Conservation (phyloP, 2,113 vertebrate species). For the Pelodiscus sinensis region DNA sequence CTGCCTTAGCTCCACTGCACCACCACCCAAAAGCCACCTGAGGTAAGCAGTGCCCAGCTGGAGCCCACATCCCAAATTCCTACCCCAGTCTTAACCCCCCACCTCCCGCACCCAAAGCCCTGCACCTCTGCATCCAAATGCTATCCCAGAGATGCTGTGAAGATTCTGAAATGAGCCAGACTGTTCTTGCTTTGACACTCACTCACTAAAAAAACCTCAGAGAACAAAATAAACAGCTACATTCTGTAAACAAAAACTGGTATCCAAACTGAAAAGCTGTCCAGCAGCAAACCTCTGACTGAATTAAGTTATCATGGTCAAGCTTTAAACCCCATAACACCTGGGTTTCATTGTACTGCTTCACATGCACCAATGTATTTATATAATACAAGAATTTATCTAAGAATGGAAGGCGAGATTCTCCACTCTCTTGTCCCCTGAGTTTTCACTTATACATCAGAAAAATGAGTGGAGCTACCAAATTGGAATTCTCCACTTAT, state of each 20-base stretch:
- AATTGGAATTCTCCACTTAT: slow-evolving; percentile 1
- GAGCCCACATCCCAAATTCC: too few species aligned
- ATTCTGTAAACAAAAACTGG: neutral
- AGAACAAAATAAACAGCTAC: neutral
- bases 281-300: neutral
- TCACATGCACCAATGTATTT: neutral
- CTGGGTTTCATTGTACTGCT: neutral
- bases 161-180: neutral
- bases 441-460: neutral
- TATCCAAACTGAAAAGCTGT: neutral
- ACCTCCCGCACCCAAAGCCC: too few species aligned
- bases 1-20: too few species aligned
- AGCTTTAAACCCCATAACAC: neutral
- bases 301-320: neutral
- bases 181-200: neutral
- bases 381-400: neutral
- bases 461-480: neutral
- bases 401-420: neutral
- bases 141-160: neutral
- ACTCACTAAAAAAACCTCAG: neutral
- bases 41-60: too few species aligned
- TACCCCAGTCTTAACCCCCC: too few species aligned
- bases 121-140: too few species aligned
- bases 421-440: neutral
- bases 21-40: too few species aligned